These are phyloP conservation scores for Artibeus lituratus DNA, from an alignment of 2,797 vertebrate species.

Conservation along the genomic window DNA sequence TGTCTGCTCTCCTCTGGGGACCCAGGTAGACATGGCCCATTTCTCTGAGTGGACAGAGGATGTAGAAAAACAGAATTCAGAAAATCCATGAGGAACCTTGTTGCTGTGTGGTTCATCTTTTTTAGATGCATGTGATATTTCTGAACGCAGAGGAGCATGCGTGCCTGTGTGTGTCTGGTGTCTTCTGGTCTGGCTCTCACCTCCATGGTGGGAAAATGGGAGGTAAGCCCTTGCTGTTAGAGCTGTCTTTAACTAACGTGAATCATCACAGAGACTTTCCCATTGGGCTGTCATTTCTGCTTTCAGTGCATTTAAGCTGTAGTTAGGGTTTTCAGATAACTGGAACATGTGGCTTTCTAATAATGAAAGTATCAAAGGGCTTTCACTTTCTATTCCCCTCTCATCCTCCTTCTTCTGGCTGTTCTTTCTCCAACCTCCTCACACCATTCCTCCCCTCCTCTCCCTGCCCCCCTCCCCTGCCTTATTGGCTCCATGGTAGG, in stretches of 20 bases:
- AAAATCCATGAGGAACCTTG: not conserved
- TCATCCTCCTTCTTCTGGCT: slow-evolving; percentile 17
- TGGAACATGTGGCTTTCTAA: slow-evolving; percentile 25
- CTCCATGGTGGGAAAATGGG: not conserved
- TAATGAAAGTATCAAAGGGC: slow-evolving; percentile 7
- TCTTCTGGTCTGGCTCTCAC: not conserved
- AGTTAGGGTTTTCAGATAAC: slow-evolving; percentile 13
- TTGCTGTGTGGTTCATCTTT: no score
- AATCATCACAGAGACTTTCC: slow-evolving; percentile 55
- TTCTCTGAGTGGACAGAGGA: not conserved
- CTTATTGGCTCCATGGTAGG: slow-evolving; percentile 48
- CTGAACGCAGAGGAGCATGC: not conserved
- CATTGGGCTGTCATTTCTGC: slow-evolving; percentile 61
- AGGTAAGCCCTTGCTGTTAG: not conserved
- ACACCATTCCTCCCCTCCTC: not conserved
- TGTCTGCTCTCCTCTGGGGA: not conserved
- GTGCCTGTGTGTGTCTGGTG: not conserved
- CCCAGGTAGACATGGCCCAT: not conserved
- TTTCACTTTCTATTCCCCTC: slow-evolving; percentile 20
- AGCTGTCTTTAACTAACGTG: slow-evolving; percentile 35
- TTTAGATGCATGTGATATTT: not conserved
- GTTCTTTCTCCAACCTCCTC: not conserved
- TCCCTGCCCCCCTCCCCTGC: not conserved
- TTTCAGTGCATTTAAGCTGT: slow-evolving; percentile 35
- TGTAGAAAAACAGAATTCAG: not conserved